Evolutionary conservation across 2,113 vertebrate species (phyloP).

Genomic region (Odontophorus gujanensis): DNA sequence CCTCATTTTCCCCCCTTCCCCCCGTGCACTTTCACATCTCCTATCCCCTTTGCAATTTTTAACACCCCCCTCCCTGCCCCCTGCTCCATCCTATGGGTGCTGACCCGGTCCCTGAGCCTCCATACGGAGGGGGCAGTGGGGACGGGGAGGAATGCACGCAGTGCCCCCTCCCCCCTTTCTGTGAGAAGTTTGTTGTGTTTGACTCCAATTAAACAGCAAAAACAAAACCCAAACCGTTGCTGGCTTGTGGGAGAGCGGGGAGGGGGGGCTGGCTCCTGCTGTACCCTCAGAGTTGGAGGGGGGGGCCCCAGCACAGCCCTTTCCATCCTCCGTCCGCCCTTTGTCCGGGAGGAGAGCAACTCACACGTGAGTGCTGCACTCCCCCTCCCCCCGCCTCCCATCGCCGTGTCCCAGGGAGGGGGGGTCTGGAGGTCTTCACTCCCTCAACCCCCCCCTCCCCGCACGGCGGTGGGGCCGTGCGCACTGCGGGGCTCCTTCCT

Average conservation of each 20-base stretch:
- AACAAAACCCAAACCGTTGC: background rate
- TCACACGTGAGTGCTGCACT: background rate
- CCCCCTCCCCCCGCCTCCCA: background rate
- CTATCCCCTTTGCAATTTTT: background rate
- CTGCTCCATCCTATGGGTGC: rapidly evolving
- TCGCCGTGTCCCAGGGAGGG: background rate
- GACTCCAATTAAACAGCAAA: background rate
- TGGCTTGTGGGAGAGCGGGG: too few species aligned
- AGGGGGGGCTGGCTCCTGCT: background rate
- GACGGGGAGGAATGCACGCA: background rate
- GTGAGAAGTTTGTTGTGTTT: slow-evolving; percentile 17
- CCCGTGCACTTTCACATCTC: too few species aligned
- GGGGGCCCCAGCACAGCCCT: background rate
- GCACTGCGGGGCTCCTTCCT: too few species aligned
- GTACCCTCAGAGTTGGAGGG: rapidly evolving
- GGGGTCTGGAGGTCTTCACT: background rate
- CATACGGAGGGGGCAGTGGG: background rate
- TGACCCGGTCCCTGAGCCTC: background rate
- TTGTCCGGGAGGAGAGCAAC: background rate
- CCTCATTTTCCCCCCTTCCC: background rate
- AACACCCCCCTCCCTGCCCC: too few species aligned
- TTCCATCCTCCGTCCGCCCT: background rate
- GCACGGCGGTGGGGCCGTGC: too few species aligned
- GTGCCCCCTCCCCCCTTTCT: background rate
- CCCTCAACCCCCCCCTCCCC: too few species aligned